phyloP scores from a whole-genome alignment of 2,797 vertebrate genomes.

The Gambelia wislizenii region DNA sequence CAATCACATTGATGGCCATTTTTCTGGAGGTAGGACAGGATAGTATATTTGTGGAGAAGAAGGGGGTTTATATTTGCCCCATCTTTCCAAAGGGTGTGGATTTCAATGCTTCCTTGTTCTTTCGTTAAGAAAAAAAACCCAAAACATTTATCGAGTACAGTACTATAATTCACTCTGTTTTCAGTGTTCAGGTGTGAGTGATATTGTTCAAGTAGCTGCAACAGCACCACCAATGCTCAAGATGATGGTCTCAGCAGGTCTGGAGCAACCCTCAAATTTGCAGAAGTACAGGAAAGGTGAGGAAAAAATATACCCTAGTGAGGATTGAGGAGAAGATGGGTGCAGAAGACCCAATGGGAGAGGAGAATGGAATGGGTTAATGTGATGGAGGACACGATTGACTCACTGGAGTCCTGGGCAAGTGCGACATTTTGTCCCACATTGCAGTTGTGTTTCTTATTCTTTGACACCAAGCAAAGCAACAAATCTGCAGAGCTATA shows the following conservation, averaged over 20 bases:
- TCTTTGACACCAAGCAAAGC: background rate
- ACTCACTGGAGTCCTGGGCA: too few relatives aligned
- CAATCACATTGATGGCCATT: background rate
- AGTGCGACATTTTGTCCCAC: background rate
- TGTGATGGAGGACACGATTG: background rate
- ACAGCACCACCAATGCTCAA: background rate
- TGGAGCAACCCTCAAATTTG: background rate
- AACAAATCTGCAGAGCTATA: background rate
- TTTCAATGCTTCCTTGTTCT: background rate
- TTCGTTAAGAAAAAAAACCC: background rate
- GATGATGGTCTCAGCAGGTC: background rate
- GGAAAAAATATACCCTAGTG: too few relatives aligned
- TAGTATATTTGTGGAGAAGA: background rate
- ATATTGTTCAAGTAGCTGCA: background rate
- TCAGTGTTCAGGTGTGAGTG: background rate
- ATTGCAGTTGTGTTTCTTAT: background rate
- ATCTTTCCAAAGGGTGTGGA: background rate
- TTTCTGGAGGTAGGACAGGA: background rate
- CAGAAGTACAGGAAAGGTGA: background rate
- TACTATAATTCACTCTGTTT: background rate
- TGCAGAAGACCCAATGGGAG: background rate
- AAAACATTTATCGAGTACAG: background rate
- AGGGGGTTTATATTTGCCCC: background rate
- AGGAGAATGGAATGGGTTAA: background rate
- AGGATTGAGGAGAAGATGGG: background rate